Evolutionary conservation across 2,113 vertebrate species (phyloP), one percentile per base, ranked within the genome.

Genomic region (Urocolius indicus): DNA sequence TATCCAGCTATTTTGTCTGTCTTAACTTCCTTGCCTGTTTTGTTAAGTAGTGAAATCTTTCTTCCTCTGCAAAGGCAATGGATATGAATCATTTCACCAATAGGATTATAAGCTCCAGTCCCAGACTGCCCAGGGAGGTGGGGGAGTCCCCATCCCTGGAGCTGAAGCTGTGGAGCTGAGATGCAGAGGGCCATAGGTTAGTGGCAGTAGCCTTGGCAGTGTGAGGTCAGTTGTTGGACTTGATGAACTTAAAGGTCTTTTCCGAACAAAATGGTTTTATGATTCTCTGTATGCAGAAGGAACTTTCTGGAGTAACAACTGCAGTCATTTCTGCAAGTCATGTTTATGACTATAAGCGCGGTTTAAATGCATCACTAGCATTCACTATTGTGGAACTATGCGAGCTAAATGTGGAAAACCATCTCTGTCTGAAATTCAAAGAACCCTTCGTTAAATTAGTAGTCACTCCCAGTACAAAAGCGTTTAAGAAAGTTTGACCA

Each of bases 361-460:
- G 14, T 32, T 95, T 59, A 71, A 88, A 63, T 34, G 59, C 20
- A 8, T 59, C 3, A 3, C 81, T 74, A 65, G 8, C n/a, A 84
- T 3, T 68, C 27, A 13, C 74, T 76, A 62, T 8, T 17, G 52
- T 19, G 43, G 34, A 82, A 48, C 0, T 0, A 34, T 24, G 34
- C 4, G 32, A 48, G 23, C 45, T 26, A 41, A 71, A 43, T 1
- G 5, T 55, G 38, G 55, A 52, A 84, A 43, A 41, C 38, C 38
- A 41, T 41, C 38, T 41, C 38, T 41, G 32, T 13, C 51, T 13
- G 57, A 38, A 66, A 38, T 67, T 55, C 32, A 26, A 51, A 29
- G 43, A 55, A 16, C 32, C 5, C 2, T 2, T 20, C 29, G 11
- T 58, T 74, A 58, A 86, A 78, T 90, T 66, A 67, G 12, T 74